A percentile compares a stretch with the other conserved stretches of the same genome.
Evolutionary conservation across 2,113 vertebrate genomes (phyloP).

Genomic region (Sakesphorus luctuosus): DNA sequence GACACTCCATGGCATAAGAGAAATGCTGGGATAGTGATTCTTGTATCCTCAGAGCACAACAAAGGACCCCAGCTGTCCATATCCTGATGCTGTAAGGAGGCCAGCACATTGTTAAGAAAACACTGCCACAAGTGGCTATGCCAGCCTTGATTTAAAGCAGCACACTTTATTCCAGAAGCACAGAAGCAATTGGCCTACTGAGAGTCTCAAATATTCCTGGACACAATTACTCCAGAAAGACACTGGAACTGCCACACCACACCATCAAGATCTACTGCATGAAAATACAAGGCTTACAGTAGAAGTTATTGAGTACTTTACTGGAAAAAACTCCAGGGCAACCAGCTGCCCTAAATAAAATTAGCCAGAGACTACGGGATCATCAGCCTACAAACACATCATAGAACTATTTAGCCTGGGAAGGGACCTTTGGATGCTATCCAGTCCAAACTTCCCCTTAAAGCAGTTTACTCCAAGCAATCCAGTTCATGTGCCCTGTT

Average conservation of each 20-base stretch:
- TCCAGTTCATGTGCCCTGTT: fast-evolving
- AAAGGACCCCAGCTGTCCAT: neutral
- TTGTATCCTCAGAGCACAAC: neutral
- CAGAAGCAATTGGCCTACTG: neutral
- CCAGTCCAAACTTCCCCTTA: neutral
- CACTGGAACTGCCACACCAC: neutral
- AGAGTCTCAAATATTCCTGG: neutral
- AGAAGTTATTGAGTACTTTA: neutral
- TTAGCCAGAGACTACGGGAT: neutral
- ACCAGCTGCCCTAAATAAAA: neutral
- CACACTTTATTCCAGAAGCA: neutral
- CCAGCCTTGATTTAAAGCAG: neutral
- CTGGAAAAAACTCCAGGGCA: neutral
- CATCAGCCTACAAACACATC: neutral
- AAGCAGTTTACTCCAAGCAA: neutral
- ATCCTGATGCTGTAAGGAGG: neutral
- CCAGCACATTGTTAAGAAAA: neutral
- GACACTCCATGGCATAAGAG: neutral
- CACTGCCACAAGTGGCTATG: neutral
- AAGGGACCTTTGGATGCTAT: neutral
- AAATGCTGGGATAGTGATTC: neutral
- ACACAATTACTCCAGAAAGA: neutral
- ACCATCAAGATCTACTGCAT: neutral
- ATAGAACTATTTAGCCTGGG: neutral
- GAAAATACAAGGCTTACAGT: neutral